Base-by-base conservation (phyloP, 2,113 vertebrate genomes). In the Zosterops hypoxanthus region DNA sequence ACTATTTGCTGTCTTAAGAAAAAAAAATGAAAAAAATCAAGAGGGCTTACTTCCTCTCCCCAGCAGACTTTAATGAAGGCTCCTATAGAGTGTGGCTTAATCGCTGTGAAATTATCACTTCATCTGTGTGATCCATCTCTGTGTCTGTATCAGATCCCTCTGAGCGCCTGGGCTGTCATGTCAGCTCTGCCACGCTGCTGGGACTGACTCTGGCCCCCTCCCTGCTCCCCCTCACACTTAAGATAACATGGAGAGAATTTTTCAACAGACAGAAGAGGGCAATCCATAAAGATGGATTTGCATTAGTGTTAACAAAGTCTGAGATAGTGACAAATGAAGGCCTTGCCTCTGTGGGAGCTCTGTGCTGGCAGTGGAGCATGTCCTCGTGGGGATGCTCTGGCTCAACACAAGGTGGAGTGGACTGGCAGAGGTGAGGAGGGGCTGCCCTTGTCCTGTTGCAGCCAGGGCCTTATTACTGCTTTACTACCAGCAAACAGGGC, bases 101-200 rank as follows among this genome's bases (percentile, higher is more conserved):
- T 96, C 25, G 46, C 85, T 95, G 91, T 92, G 91, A 96, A 96
- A 96, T 96, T 88, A 96, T 97, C 78, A 0, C 90, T 94, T 87
- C 91, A 91, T 96, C 94, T 77, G 90, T 66, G 68, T 77, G 89
- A 92, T 94, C 36, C 14, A 90, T 96, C 83, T 84, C 63, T 47
- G 75, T 87, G 94, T 87, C 65, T 84, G 77, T 86, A 78, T 75
- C 91, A 13, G 91, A 81, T 82, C 89, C 88, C 91, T 91, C 44
- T 4, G 64, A 79, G 83, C 8, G 0, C 52, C 14, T 68, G 2
- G 22, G 57, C 81, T 91, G 88, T 89, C 92, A 59, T 81, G 87
- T 92, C 92, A 81, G 81, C 89, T 80, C 86, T 0, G 8, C 92
- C 85, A 70, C 29, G 20, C 82, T 86, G 86, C 91, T 12, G 0